Percentiles rank a stretch among this genome's conserved stretches.
Conservation (phyloP, 2,888 invertebrate genomes). For the Plutella xylostella region DNA sequence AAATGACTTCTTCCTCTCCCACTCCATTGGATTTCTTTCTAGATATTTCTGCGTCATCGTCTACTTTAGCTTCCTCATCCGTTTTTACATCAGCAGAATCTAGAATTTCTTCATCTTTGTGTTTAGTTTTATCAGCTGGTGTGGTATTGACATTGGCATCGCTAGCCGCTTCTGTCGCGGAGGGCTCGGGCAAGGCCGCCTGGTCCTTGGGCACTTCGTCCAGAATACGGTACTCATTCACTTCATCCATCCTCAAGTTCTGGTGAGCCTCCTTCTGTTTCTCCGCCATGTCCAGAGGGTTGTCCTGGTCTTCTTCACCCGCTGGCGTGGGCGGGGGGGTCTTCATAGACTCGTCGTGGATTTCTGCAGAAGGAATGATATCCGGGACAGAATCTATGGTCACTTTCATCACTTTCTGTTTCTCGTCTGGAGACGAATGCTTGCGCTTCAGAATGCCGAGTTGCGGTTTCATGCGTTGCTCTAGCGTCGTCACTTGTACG, state of each 20-base stretch:
- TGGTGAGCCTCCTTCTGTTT: slow-evolving; percentile 25
- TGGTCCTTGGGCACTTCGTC: slow-evolving; percentile 42
- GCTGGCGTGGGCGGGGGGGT: slow-evolving; percentile 29
- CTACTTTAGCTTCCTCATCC: slow-evolving; percentile 1
- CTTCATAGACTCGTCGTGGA: slow-evolving; percentile 19
- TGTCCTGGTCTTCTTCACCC: slow-evolving; percentile 22
- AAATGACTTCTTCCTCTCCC: slow-evolving; percentile 40
- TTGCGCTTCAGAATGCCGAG: slow-evolving; percentile 42
- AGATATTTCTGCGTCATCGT: background rate
- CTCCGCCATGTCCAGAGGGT: slow-evolving; percentile 27
- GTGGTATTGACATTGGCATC: slow-evolving; percentile 6
- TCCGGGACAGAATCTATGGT: slow-evolving; percentile 30
- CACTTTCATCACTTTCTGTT: slow-evolving; percentile 25
- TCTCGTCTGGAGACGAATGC: slow-evolving; percentile 26
- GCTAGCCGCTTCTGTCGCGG: slow-evolving; percentile 29
- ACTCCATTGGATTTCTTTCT: slow-evolving; percentile 11
- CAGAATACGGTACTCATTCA: slow-evolving; percentile 38
- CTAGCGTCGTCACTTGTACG: slow-evolving; percentile 43
- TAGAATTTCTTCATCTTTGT: slow-evolving; percentile 1
- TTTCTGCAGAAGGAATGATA: slow-evolving; percentile 27
- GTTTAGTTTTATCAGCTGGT: background rate
- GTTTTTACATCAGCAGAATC: slow-evolving; percentile 2
- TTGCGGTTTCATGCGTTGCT: slow-evolving; percentile 49
- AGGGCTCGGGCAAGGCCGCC: slow-evolving; percentile 44
- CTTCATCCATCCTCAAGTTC: slow-evolving; percentile 27